Conservation (phyloP, 2,797 vertebrate genomes). For the Sebastiscus tertius region DNA sequence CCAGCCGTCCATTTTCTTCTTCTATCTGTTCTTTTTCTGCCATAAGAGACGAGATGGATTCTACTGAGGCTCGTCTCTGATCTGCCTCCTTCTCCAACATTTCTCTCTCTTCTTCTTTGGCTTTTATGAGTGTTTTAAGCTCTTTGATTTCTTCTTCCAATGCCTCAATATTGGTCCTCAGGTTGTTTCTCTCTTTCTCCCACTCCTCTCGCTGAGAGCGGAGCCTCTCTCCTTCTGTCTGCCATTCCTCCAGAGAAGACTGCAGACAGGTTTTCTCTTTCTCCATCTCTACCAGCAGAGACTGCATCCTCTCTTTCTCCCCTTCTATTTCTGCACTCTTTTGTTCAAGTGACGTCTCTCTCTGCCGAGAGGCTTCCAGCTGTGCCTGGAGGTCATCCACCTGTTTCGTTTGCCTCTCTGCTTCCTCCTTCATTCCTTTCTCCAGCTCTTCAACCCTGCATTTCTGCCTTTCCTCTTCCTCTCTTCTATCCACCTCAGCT, state of each 20-base stretch:
- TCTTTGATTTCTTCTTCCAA: slow-evolving; percentile 52
- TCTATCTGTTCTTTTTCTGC: slow-evolving; percentile 43
- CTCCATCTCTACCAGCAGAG: slow-evolving; percentile 66
- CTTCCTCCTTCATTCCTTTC: slow-evolving; percentile 75
- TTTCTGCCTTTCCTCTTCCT: slow-evolving; percentile 73
- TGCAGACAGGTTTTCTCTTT: slow-evolving; percentile 75
- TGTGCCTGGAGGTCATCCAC: slow-evolving; percentile 68
- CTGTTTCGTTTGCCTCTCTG: slow-evolving; percentile 63
- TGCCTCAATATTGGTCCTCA: slow-evolving; percentile 62
- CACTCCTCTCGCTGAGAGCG: slow-evolving; percentile 73
- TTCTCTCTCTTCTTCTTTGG: slow-evolving; percentile 71
- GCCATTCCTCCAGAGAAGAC: slow-evolving; percentile 69
- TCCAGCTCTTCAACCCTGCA: slow-evolving; percentile 71
- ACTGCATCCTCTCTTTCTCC: slow-evolving; percentile 72
- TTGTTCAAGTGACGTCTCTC: slow-evolving; percentile 72
- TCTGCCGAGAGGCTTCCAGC: slow-evolving; percentile 70
- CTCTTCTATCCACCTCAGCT: slow-evolving; percentile 70
- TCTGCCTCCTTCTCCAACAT: slow-evolving; percentile 43
- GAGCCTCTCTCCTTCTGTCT: slow-evolving; percentile 48
- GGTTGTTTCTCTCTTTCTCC: slow-evolving; percentile 52
- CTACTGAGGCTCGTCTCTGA: slow-evolving; percentile 33
- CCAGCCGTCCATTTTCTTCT: slow-evolving; percentile 29
- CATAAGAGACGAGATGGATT: slow-evolving; percentile 50
- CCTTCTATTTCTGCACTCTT: slow-evolving; percentile 69
- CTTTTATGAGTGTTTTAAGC: slow-evolving; percentile 61